Evolutionary conservation across 2,797 vertebrate species (phyloP).

Genomic region (Psittacula derbiana): DNA sequence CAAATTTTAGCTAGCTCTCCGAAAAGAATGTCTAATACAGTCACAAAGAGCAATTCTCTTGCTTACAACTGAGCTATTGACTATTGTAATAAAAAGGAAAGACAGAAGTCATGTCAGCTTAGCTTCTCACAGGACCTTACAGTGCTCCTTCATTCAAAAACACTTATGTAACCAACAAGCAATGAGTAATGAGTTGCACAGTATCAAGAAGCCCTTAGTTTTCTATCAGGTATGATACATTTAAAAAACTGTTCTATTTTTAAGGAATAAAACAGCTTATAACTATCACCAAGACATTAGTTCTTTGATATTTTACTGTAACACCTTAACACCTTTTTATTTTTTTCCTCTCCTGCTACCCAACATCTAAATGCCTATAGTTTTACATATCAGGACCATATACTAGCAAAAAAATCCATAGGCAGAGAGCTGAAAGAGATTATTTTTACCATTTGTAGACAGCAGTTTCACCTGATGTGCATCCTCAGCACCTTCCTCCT

Average conservation of each 20-base stretch:
- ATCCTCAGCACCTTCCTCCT: background rate
- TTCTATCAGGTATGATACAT: constrained; percentile 56
- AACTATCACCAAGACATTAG: constrained; percentile 38
- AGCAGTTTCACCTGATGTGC: constrained; percentile 7
- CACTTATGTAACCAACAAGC: constrained; percentile 68
- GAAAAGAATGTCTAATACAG: constrained; percentile 53
- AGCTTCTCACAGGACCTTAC: constrained; percentile 65
- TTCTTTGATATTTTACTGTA: constrained; percentile 55
- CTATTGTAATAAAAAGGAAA: constrained; percentile 52
- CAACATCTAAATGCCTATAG: constrained; percentile 68
- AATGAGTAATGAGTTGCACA: constrained; percentile 59
- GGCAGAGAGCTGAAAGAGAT: constrained; percentile 21
- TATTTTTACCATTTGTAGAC: constrained; percentile 51
- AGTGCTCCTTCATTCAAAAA: constrained; percentile 64
- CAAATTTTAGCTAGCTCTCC: constrained; percentile 49
- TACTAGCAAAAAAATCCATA: background rate
- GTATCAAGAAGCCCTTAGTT: constrained; percentile 43
- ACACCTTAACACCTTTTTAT: constrained; percentile 15
- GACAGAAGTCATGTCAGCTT: constrained; percentile 51
- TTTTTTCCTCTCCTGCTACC: background rate
- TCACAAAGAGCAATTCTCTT: constrained; percentile 68
- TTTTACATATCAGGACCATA: constrained; percentile 61
- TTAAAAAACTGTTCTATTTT: constrained; percentile 51
- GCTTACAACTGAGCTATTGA: constrained; percentile 70
- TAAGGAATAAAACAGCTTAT: constrained; percentile 17